A percentile compares a stretch with the other conserved stretches of the same genome.
Conservation (phyloP, 92 coral and sea anemone genomes). For the Siderastrea siderea region DNA sequence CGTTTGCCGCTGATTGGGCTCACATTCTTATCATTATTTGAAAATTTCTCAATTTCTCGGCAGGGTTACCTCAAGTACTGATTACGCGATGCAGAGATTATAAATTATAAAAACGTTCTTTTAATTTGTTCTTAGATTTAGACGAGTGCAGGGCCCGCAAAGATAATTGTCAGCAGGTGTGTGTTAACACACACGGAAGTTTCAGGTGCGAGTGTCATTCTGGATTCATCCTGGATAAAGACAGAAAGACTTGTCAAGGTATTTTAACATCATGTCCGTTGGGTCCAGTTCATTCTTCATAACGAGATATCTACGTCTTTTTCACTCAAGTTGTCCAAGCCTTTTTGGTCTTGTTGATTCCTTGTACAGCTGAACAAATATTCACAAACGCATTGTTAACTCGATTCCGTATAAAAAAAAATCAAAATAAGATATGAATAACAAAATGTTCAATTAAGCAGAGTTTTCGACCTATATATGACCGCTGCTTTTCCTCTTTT, state of each 20-base stretch:
- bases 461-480: no score
- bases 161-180: conserved; percentile 75
- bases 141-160: conserved; percentile 70
- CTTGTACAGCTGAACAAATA: no score
- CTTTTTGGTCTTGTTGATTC: no score
- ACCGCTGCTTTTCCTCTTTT: not conserved
- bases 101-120: not conserved
- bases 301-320: not conserved
- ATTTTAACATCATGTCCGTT: not conserved
- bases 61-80: not conserved
- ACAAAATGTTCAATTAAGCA: no score
- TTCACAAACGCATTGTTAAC: no score
- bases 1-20: no score
- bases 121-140: conserved; percentile 40
- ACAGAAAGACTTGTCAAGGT: conserved; percentile 75
- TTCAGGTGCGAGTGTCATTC: conserved; percentile 71
- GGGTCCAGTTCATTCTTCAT: not conserved
- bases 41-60: not conserved
- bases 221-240: conserved; percentile 61
- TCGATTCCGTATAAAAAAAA: no score
- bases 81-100: not conserved
- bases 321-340: not conserved
- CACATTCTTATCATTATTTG: no score
- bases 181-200: conserved; percentile 82
- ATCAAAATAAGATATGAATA: no score